Conservation (phyloP, 1,140 invertebrate genomes). For the Aradophagus sp. region DNA sequence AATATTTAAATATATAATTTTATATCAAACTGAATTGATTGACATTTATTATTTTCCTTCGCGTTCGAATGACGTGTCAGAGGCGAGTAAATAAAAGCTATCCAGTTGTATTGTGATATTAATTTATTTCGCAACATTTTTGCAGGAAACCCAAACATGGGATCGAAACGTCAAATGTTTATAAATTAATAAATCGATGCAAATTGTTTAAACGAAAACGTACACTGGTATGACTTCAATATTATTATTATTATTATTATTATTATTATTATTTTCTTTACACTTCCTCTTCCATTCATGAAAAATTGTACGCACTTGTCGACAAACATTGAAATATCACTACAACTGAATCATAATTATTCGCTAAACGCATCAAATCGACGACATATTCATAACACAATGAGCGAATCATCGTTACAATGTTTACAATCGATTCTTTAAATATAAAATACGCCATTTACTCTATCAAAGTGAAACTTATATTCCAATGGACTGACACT, state of each 20-base stretch:
- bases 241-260: constrained; percentile 33
- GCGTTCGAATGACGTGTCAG: no score
- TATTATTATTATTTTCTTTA: constrained; percentile 21
- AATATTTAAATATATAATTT: no score
- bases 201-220: constrained; percentile 45
- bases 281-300: constrained; percentile 45
- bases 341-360: constrained; percentile 50
- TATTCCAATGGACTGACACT: constrained; percentile 45
- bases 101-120: constrained; percentile 51
- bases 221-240: constrained; percentile 49
- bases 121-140: constrained; percentile 55
- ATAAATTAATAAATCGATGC: constrained; percentile 52
- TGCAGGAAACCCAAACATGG: constrained; percentile 51
- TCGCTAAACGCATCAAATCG: constrained; percentile 51
- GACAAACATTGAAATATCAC: constrained; percentile 54
- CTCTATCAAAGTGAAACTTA: constrained; percentile 49
- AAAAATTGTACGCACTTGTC: constrained; percentile 50
- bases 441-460: constrained; percentile 57
- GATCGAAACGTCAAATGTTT: constrained; percentile 50
- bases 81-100: no score
- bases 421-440: constrained; percentile 52
- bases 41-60: no score
- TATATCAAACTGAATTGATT: no score
- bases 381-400: constrained; percentile 49
- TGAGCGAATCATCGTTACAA: constrained; percentile 50